Percentiles rank a stretch among this genome's conserved stretches.
Evolutionary conservation across 2,797 vertebrate species (phyloP).

Genomic region (Pristis pectinata): DNA sequence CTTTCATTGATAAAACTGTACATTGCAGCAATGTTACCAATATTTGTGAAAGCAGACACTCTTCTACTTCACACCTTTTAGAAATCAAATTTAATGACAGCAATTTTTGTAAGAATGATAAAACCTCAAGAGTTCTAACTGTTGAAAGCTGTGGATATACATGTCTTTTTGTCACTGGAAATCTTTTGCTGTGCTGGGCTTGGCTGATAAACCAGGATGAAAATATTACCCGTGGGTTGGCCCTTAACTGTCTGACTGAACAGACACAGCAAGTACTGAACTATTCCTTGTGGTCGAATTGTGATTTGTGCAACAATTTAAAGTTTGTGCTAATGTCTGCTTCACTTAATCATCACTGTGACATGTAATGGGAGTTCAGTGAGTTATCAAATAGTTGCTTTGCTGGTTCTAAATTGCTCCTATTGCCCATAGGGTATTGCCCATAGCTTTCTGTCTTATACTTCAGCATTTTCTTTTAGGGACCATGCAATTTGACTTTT

Average conservation of each 20-base stretch:
- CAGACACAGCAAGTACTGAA: constrained; percentile 4
- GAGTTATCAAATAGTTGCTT: constrained; percentile 18
- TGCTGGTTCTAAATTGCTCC: neutral
- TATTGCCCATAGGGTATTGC: too few species aligned
- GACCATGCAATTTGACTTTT: neutral
- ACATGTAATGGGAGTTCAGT: constrained; percentile 19
- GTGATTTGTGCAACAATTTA: constrained; percentile 9
- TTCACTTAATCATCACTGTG: constrained; percentile 1
- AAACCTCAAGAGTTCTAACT: neutral
- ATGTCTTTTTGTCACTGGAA: neutral
- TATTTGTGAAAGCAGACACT: neutral
- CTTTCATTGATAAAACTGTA: neutral
- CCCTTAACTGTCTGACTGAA: neutral
- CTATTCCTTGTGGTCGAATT: neutral
- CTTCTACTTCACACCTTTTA: neutral
- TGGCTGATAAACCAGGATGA: constrained; percentile 28
- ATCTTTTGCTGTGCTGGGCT: too few species aligned
- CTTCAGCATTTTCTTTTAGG: constrained; percentile 15
- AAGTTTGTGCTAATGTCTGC: constrained; percentile 21
- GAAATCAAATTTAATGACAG: neutral
- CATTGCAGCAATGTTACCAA: neutral
- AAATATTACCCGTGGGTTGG: neutral
- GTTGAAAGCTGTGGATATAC: neutral
- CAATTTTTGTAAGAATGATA: neutral
- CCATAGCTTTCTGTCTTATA: neutral